A percentile compares a stretch with the other conserved stretches of the same genome.
phyloP scores from a whole-genome alignment of 2,113 vertebrate species.

The Podarcis raffonei region DNA sequence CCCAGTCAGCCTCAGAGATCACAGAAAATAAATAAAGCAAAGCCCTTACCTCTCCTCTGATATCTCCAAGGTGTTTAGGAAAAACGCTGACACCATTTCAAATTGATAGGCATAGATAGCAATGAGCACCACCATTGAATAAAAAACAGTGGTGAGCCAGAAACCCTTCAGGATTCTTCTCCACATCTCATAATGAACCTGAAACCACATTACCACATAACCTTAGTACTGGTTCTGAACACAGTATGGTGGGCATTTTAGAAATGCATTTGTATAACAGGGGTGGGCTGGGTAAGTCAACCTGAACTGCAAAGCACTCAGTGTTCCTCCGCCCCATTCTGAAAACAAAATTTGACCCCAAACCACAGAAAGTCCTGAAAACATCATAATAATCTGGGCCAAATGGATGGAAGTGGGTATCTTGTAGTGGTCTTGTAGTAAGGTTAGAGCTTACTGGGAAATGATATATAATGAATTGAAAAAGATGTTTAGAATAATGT shows the following conservation, averaged over 20 bases:
- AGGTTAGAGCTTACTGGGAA: too few relatives aligned
- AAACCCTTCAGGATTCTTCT: conserved; percentile 76
- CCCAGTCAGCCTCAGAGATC: not conserved
- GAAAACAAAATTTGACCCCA: not conserved
- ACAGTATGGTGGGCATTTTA: not conserved
- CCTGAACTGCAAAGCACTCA: not conserved
- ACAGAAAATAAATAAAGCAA: not conserved
- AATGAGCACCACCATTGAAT: conserved; percentile 80
- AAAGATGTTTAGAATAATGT: too few relatives aligned
- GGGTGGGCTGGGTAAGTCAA: not conserved
- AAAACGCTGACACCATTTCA: conserved; percentile 77
- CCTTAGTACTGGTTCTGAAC: not conserved
- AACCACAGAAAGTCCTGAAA: not conserved
- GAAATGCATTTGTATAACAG: not conserved
- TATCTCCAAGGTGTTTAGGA: conserved; percentile 78
- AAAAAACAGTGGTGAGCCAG: conserved; percentile 78
- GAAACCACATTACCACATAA: not conserved
- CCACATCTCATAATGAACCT: conserved; percentile 74
- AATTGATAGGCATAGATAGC: conserved; percentile 82
- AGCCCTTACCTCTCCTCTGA: conserved; percentile 78
- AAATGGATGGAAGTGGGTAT: not conserved
- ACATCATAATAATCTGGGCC: not conserved
- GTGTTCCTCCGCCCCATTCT: not conserved
- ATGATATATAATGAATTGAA: too few relatives aligned
- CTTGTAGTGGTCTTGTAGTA: too few relatives aligned